Conservation (phyloP, 2,113 vertebrate species). For the Asarcornis scutulata region DNA sequence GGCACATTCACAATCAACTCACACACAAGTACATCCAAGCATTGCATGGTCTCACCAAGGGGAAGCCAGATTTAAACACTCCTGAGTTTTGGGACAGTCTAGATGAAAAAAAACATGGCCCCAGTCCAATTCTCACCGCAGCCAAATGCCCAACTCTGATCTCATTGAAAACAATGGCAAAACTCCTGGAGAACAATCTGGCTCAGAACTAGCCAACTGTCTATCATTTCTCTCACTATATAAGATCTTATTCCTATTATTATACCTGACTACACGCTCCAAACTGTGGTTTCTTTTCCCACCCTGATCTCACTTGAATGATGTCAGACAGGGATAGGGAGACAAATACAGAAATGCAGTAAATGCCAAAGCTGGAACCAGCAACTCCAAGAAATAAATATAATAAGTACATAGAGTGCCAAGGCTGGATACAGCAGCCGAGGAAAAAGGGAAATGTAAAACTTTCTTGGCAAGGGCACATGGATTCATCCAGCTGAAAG, state of each 20-base stretch:
- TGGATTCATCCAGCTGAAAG: slow-evolving; percentile 63
- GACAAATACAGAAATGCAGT: slow-evolving; percentile 4
- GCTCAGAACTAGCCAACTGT: neutral
- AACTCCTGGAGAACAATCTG: neutral
- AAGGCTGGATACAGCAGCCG: slow-evolving; percentile 64
- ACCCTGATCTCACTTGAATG: slow-evolving; percentile 44
- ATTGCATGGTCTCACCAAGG: neutral
- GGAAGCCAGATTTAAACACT: slow-evolving; percentile 6
- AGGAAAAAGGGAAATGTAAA: slow-evolving; percentile 72
- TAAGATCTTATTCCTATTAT: slow-evolving; percentile 34
- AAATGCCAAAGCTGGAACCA: slow-evolving; percentile 43
- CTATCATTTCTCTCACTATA: neutral
- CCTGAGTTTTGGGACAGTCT: slow-evolving; percentile 16
- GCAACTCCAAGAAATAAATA: slow-evolving; percentile 47
- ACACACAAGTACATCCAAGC: neutral
- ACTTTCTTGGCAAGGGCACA: slow-evolving; percentile 59
- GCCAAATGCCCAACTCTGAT: slow-evolving; percentile 44
- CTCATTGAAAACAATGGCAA: slow-evolving; percentile 27
- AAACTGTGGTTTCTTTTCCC: slow-evolving; percentile 22
- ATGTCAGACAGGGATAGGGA: slow-evolving; percentile 38
- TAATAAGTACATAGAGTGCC: slow-evolving; percentile 50
- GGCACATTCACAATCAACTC: neutral
- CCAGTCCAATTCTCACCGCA: neutral
- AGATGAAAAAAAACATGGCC: slow-evolving; percentile 28
- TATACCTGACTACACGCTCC: slow-evolving; percentile 28